A percentile compares a stretch with the other conserved stretches of the same genome.
Conservation (phyloP, 2,797 vertebrate species). For the Poeciliopsis paucimaculata region DNA sequence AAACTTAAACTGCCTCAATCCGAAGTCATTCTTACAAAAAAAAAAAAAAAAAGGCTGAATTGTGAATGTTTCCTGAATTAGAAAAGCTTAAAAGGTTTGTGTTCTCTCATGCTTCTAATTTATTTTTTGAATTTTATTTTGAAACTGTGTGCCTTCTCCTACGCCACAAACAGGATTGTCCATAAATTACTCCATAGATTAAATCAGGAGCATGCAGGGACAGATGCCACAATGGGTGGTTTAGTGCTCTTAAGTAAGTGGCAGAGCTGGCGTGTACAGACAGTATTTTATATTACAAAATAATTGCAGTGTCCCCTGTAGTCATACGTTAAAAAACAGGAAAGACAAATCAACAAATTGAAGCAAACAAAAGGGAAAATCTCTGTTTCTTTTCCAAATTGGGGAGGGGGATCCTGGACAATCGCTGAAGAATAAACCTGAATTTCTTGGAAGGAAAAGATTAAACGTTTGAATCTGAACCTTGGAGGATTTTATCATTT, state of each 20-base stretch:
- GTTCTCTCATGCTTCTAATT: not conserved
- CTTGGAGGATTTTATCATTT: not conserved
- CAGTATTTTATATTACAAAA: slow-evolving; percentile 66
- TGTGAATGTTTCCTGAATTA: not conserved
- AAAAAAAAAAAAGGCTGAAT: not conserved
- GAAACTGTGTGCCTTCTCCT: not conserved
- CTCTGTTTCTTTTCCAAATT: too few species aligned
- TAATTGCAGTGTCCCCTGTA: slow-evolving; percentile 39
- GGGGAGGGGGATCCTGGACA: not conserved
- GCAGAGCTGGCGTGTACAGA: slow-evolving; percentile 41
- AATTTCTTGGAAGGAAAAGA: not conserved
- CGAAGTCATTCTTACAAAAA: not conserved
- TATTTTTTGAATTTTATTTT: not conserved
- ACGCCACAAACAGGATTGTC: slow-evolving; percentile 1
- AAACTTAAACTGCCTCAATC: not conserved
- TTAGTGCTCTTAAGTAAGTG: slow-evolving; percentile 68
- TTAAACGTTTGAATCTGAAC: not conserved
- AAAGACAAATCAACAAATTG: not conserved
- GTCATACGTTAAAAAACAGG: slow-evolving; percentile 39
- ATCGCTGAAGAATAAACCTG: not conserved
- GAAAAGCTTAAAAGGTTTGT: not conserved
- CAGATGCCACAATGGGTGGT: slow-evolving; percentile 22
- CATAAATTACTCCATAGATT: not conserved
- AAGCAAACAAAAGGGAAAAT: not conserved
- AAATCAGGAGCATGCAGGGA: slow-evolving; percentile 15